Evolutionary conservation across 2,797 vertebrate genomes (phyloP), one percentile per base, ranked within the genome.

Genomic region (Chloroceryle inda): DNA sequence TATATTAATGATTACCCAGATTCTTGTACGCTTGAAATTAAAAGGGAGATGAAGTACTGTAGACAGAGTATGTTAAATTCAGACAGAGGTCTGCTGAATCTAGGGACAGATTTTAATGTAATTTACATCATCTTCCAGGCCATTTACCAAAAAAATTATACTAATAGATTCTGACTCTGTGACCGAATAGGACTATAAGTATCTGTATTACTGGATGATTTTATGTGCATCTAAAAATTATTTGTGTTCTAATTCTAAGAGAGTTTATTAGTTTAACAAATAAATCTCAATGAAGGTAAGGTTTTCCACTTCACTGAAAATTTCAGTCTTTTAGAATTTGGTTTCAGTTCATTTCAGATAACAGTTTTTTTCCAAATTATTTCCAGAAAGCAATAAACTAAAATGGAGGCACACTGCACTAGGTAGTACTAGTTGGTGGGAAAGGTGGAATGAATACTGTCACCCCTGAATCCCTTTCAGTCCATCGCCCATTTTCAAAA

Each of bases 1-100:
- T 59, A 3, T 68, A 47, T 86, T 78, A 88, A 88, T 11, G 7
- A 72, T 27, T 73, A 73, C 3, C 13, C 45, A 92, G 29, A 52
- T 69, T 88, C 72, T 55, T 92, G 5, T 92, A 50, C 33, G 21
- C n/a, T 76, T 66, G 47, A 95, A 92, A 59, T 78, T 94, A 69
- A 86, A 94, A 85, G 5, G 31, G 21, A 86, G 24, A 16, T 63
- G 23, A 72, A 83, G 11, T 26, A 40, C 49, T 27, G 8, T 50
- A 78, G n/a, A 55, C 17, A 59, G 45, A 81, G 50, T 47, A 78
- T 42, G 13, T 31, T 84, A 62, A 81, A 75, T 63, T 78, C 13
- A 37, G 61, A 68, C 10, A 58, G 38, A 75, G 5, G 13, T 55
- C 55, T 86, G 29, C 18, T 81, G 69, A 93, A 78, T 62, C 6